phyloP scores from a whole-genome alignment of 1,140 invertebrate species.

The Phymorhynchus buccinoides region DNA sequence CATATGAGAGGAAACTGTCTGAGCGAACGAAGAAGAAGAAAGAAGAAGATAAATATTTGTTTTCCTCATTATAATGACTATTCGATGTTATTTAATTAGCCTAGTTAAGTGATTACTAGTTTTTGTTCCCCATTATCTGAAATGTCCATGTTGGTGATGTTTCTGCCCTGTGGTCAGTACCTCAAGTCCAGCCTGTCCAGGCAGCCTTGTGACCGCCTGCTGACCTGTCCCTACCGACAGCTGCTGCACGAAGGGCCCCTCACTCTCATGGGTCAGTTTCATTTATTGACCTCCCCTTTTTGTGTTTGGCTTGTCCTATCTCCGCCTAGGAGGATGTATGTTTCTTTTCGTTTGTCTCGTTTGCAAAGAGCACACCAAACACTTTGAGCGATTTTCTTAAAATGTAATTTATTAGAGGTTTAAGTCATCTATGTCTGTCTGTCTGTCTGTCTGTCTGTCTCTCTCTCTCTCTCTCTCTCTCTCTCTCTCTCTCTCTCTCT shows the following conservation, averaged over 20 bases:
- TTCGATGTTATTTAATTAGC: not conserved
- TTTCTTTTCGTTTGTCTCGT: no score
- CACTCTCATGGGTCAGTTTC: constrained; percentile 75
- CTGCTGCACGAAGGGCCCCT: constrained; percentile 80
- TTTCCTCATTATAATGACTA: no score
- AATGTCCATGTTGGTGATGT: not conserved
- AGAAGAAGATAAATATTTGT: no score
- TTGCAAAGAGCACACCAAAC: no score
- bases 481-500: no score
- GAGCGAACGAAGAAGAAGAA: no score
- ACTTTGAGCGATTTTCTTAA: no score
- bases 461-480: not conserved
- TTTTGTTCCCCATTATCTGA: not conserved
- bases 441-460: not conserved
- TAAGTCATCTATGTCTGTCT: no score
- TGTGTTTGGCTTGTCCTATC: no score
- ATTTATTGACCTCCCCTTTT: not conserved
- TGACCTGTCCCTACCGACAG: constrained; percentile 79
- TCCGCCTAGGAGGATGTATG: no score
- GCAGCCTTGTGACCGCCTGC: constrained; percentile 81
- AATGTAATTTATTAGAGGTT: no score
- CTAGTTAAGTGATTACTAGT: not conserved
- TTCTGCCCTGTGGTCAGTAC: constrained; percentile 69
- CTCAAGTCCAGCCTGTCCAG: constrained; percentile 76
- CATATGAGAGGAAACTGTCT: no score